These are phyloP conservation scores for Hylyphantes graminicola DNA, from an alignment of 1,140 invertebrate genomes.

Conservation along the genomic window DNA sequence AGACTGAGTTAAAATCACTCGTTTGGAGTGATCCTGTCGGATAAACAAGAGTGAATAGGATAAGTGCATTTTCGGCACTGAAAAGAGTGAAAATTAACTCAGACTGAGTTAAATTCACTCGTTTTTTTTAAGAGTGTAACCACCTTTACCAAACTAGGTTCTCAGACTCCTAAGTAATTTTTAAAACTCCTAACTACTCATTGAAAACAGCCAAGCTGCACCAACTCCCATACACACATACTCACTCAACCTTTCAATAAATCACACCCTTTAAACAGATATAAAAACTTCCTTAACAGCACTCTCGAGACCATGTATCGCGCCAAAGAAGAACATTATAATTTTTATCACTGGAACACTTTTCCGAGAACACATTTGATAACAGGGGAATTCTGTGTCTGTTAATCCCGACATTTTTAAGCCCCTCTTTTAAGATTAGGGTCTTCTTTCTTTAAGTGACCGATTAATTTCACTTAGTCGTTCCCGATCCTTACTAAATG, in stretches of 20 bases:
- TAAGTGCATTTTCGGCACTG: too few relatives aligned
- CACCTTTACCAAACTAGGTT: too few relatives aligned
- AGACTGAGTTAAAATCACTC: too few relatives aligned
- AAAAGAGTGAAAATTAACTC: too few relatives aligned
- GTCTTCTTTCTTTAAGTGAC: background rate
- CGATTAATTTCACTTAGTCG: conserved; percentile 56
- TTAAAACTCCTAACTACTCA: too few relatives aligned
- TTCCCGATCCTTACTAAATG: conserved; percentile 9
- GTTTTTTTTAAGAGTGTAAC: too few relatives aligned
- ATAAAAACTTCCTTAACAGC: conserved; percentile 3
- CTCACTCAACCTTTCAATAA: background rate
- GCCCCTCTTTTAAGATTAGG: background rate
- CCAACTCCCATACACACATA: too few relatives aligned
- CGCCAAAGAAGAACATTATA: background rate
- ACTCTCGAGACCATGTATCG: background rate
- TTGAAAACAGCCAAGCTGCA: too few relatives aligned
- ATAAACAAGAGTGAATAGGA: too few relatives aligned
- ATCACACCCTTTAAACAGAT: conserved; percentile 12
- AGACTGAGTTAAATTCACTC: too few relatives aligned
- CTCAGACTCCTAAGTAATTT: too few relatives aligned
- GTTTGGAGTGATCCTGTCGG: too few relatives aligned
- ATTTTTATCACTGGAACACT: background rate
- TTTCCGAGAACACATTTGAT: background rate
- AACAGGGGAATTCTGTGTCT: background rate
- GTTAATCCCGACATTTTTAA: background rate